Evolutionary conservation across 2,113 vertebrate species (phyloP), one percentile per base, ranked within the genome.

Genomic region (Gorsachius goisagi): DNA sequence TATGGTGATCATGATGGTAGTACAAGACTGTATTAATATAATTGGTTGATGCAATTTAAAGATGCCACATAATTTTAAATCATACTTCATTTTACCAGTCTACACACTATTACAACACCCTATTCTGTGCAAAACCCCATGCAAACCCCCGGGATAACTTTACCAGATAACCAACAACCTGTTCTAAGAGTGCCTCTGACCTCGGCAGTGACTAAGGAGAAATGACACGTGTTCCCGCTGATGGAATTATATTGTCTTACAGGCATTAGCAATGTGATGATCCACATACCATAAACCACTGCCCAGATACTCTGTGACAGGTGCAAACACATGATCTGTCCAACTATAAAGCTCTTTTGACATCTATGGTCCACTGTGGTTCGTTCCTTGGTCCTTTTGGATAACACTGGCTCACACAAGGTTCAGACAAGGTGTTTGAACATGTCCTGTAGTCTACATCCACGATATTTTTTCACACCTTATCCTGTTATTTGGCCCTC

Each of bases 261-360:
- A 93, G 80, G 90, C 92, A 92, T 94, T 95, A 96, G 92, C 83
- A 92, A 22, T 79, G 64, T 91, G 88, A 93, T 86, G 83, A 89
- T 74, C 89, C 92, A 85, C 94, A 96, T 97, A 62, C 89, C 83
- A 3, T 76, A 85, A 95, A 93, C 73, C 64, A 53, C 76, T 92
- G 30, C 74, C 62, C 88, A 96, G 60, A 95, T 90, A 50, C 80
- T 80, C 53, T 77, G 58, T 75, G 80, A 96, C 96, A 97, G 96
- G 90, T 97, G 96, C 95, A 95, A 95, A 82, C 73, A 92, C 59
- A 94, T 93, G 90, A 96, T 93, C 93, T 94, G 52, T 52, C 35
- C 60, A 78, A 14, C 66, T 67, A 52, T 78, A 88, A 88, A 78
- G 79, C 55, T 77, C 64, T 72, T 80, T 96, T 96, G 95, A 92